A percentile compares a stretch with the other conserved stretches of the same genome.
Evolutionary conservation across 2,797 vertebrate genomes (phyloP).

Genomic region (Acrossocheilus wenchowensis): DNA sequence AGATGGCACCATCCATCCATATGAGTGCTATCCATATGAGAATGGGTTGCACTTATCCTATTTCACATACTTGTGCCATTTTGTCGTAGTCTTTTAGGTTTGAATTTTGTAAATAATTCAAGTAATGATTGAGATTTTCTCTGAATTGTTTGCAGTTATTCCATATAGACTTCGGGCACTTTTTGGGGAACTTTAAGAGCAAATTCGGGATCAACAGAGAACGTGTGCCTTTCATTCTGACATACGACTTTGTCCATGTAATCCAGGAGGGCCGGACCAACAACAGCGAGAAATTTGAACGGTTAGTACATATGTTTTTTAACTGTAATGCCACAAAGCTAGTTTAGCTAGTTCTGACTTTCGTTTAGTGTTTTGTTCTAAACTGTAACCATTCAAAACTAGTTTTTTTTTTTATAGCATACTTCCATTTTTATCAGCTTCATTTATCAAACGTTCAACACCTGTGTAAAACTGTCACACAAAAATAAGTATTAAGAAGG

Average conservation of each 20-base stretch:
- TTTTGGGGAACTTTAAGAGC: slow-evolving; percentile 97
- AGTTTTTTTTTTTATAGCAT: background rate
- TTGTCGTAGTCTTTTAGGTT: background rate
- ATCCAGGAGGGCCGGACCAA: slow-evolving; percentile 95
- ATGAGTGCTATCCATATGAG: background rate
- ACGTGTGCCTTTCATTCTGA: slow-evolving; percentile 97
- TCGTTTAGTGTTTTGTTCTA: background rate
- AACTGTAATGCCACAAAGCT: background rate
- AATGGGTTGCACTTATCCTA: background rate
- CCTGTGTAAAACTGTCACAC: background rate
- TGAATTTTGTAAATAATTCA: background rate
- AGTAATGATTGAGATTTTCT: slow-evolving; percentile 19
- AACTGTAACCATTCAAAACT: background rate
- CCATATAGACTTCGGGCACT: slow-evolving; percentile 98
- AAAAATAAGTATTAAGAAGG: background rate
- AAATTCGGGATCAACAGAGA: slow-evolving; percentile 99
- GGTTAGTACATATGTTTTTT: slow-evolving; percentile 72
- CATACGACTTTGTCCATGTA: slow-evolving; percentile 97
- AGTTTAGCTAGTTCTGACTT: background rate
- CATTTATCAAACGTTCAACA: background rate
- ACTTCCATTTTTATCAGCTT: background rate
- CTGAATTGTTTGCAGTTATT: slow-evolving; percentile 84
- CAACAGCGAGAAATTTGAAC: slow-evolving; percentile 98
- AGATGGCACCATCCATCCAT: slow-evolving; percentile 28
- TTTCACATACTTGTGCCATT: background rate